These are phyloP conservation scores for Helostoma temminkii DNA, from an alignment of 2,797 vertebrate genomes.

Conservation along the genomic window DNA sequence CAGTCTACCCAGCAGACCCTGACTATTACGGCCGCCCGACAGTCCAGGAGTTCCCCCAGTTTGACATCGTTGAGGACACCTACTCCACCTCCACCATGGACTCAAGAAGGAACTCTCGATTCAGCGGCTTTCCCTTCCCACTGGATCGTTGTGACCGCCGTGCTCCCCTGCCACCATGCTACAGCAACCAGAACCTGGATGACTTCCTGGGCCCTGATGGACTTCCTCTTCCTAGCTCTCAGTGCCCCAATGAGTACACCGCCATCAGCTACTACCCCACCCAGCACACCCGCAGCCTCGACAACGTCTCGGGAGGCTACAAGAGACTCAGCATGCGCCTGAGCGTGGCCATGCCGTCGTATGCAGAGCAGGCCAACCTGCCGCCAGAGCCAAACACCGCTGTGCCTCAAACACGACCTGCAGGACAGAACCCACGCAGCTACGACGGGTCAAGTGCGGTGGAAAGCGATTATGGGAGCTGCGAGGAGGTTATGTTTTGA, in stretches of 20 bases:
- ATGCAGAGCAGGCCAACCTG: slow-evolving; percentile 83
- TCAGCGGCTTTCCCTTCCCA: slow-evolving; percentile 95
- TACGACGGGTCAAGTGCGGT: slow-evolving; percentile 90
- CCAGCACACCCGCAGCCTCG: slow-evolving; percentile 85
- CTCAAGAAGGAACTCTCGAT: slow-evolving; percentile 86
- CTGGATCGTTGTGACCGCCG: slow-evolving; percentile 92
- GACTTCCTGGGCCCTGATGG: slow-evolving; percentile 90
- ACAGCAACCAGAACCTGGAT: slow-evolving; percentile 96
- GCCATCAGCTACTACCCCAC: slow-evolving; percentile 97
- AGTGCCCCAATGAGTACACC: slow-evolving; percentile 94
- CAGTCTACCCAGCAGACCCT: slow-evolving; percentile 86
- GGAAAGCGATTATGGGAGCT: slow-evolving; percentile 97
- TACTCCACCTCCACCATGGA: slow-evolving; percentile 80
- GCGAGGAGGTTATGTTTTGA: slow-evolving; percentile 99
- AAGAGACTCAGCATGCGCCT: slow-evolving; percentile 93
- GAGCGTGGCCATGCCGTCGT: slow-evolving; percentile 94
- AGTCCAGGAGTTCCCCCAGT: slow-evolving; percentile 89
- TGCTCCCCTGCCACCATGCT: slow-evolving; percentile 93
- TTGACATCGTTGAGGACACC: slow-evolving; percentile 88
- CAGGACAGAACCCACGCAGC: slow-evolving; percentile 73
- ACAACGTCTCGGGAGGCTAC: slow-evolving; percentile 85
- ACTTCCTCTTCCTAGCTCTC: slow-evolving; percentile 82
- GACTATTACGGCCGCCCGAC: slow-evolving; percentile 86
- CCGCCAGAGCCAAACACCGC: slow-evolving; percentile 57
- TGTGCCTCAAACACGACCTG: slow-evolving; percentile 66